These are phyloP conservation scores for Archips xylosteana DNA, from an alignment of 2,888 invertebrate species.

Conservation along the genomic window DNA sequence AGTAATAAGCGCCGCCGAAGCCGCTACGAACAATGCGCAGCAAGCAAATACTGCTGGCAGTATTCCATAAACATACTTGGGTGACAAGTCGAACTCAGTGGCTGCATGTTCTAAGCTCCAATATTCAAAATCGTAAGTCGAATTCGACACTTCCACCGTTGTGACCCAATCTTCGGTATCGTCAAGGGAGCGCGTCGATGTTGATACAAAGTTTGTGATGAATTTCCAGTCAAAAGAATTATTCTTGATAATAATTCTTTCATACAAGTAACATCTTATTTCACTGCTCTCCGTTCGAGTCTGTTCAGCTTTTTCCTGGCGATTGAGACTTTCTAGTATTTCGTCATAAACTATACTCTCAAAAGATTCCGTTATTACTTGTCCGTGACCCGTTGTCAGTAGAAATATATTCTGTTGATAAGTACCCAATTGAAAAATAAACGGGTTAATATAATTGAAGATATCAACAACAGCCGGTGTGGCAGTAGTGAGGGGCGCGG, in stretches of 20 bases:
- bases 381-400: conserved; percentile 9
- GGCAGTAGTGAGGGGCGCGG: conserved; percentile 41
- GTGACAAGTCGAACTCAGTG: conserved; percentile 39
- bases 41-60: conserved; percentile 44
- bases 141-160: conserved; percentile 50
- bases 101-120: conserved; percentile 41
- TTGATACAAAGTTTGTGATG: conserved; percentile 52
- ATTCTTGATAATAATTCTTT: conserved; percentile 22
- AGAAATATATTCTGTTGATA: conserved; percentile 42
- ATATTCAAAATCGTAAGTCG: conserved; percentile 46
- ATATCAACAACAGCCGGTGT: conserved; percentile 46
- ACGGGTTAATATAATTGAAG: conserved; percentile 41
- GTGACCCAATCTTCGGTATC: conserved; percentile 51
- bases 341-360: conserved; percentile 34
- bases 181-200: conserved; percentile 50
- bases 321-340: conserved; percentile 34
- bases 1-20: conserved; percentile 37
- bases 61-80: conserved; percentile 43
- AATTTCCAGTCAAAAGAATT: conserved; percentile 50
- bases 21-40: conserved; percentile 42
- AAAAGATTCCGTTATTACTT: conserved; percentile 18
- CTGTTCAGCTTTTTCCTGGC: conserved; percentile 25
- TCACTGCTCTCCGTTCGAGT: conserved; percentile 32
- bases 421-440: conserved; percentile 43
- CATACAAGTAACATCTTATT: conserved; percentile 29